Base-by-base conservation (phyloP, 2,888 invertebrate genomes). In the Emmelina monodactyla region DNA sequence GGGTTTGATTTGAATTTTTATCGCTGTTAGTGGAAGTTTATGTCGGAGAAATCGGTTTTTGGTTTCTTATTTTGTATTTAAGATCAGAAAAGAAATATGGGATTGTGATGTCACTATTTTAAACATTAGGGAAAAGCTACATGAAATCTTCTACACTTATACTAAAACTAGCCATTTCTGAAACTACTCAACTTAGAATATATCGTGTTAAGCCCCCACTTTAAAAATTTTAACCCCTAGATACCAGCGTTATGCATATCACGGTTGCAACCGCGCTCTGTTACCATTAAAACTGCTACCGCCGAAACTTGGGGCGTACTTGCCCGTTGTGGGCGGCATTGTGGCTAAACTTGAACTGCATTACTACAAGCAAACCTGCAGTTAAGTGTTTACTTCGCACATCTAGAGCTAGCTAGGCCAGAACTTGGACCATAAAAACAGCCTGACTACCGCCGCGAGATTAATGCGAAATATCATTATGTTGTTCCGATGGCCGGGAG, bases 341-440 rank as follows among this genome's bases (percentile, higher is more conserved):
- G 56, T 51, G 58, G 57, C 41, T 47, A 62, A 76, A 78, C 70
- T 76, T 71, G 54, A 53, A 59, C 65, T 62, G 63, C 71, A 67
- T 68, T 69, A 72, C 69, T 62, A 65, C 61, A 65, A 68, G 65
- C 60, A 61, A 71, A 71, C 67, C 68, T 70, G 71, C 67, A 75
- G 66, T 72, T 69, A 71, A 73, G 71, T 73, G 73, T 75, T 75
- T 70, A 69, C 64, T 70, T 66, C 63, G 66, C 70, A 70, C 71
- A 66, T 70, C 70, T 58, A 62, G 59, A 69, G 69, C 60, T 62
- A 58, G 58, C 62, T 60, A 62, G 55, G 53, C 37, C 45, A 46
- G 48, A 64, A 69, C 59, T 62, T 57, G 37, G 53, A 50, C 55
- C 61, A 64, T 68, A 68, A 70, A 69, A 68, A 64, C 62, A 42